Evolutionary conservation across 2,113 vertebrate genomes (phyloP).

Genomic region (Sarotherodon lohbergeri): DNA sequence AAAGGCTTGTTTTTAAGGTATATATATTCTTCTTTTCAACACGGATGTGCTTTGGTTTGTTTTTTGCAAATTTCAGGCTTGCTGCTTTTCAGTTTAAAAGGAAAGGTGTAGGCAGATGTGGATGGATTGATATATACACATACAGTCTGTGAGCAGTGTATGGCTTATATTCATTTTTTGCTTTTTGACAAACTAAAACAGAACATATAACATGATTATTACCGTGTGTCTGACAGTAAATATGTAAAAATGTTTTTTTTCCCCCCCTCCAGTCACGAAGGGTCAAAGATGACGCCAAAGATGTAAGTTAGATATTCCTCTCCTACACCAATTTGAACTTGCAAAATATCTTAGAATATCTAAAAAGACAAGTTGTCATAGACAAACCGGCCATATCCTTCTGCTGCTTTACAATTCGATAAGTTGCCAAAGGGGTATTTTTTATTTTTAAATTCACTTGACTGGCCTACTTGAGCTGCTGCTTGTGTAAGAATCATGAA

Average conservation of each 20-base stretch:
- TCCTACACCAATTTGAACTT: background rate
- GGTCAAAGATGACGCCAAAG: slow-evolving; percentile 80
- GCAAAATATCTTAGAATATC: background rate
- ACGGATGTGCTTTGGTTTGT: background rate
- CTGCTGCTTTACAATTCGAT: background rate
- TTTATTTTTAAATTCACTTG: slow-evolving; percentile 20
- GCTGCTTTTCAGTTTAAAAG: background rate
- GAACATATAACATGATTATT: background rate
- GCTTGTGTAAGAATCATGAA: slow-evolving; percentile 21
- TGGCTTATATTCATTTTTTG: background rate
- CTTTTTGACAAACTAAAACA: background rate
- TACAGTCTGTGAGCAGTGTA: background rate
- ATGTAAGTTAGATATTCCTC: slow-evolving; percentile 62
- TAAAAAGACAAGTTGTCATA: background rate
- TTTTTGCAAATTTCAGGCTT: background rate
- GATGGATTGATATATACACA: background rate
- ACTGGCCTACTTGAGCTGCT: background rate
- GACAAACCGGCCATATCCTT: background rate
- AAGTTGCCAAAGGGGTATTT: background rate
- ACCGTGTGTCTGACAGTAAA: background rate
- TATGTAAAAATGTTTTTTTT: slow-evolving; percentile 14
- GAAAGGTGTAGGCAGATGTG: background rate
- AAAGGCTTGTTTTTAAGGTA: background rate
- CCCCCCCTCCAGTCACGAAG: slow-evolving; percentile 86
- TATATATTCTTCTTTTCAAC: background rate